Conservation (phyloP, 2,888 invertebrate genomes). For the Cartodere bifasciata region DNA sequence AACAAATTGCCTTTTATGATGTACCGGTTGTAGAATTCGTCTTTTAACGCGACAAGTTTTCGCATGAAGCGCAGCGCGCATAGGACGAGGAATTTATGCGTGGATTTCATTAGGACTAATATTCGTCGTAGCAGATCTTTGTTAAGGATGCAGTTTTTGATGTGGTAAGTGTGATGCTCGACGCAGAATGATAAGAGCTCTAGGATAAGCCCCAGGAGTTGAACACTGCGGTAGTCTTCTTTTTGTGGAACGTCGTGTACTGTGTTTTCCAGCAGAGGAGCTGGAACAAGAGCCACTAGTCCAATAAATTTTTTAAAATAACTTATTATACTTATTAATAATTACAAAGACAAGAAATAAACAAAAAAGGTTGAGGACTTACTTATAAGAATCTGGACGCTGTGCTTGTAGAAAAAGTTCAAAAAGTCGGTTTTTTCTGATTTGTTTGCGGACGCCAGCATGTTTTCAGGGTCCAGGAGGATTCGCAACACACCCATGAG, state of each 20-base stretch:
- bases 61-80: conserved; percentile 94
- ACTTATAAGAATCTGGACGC: conserved; percentile 92
- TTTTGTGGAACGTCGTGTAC: conserved; percentile 77
- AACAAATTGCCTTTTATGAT: conserved; percentile 91
- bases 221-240: conserved; percentile 95
- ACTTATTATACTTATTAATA: neutral
- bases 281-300: conserved; percentile 33
- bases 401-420: conserved; percentile 96
- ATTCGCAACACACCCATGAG: conserved; percentile 88
- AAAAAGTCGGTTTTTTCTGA: conserved; percentile 97
- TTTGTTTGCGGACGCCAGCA: conserved; percentile 86
- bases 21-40: conserved; percentile 96
- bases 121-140: conserved; percentile 93
- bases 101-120: conserved; percentile 91
- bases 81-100: conserved; percentile 93
- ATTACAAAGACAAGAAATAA: neutral
- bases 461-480: conserved; percentile 94
- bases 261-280: conserved; percentile 89
- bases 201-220: conserved; percentile 84
- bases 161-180: conserved; percentile 98
- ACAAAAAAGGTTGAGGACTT: too few species aligned
- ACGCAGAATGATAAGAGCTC: conserved; percentile 97
- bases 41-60: conserved; percentile 92
- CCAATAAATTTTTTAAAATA: neutral
- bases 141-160: conserved; percentile 94